Base-by-base conservation (phyloP, 2,888 invertebrate species). In the Ypsolopha scabrella region DNA sequence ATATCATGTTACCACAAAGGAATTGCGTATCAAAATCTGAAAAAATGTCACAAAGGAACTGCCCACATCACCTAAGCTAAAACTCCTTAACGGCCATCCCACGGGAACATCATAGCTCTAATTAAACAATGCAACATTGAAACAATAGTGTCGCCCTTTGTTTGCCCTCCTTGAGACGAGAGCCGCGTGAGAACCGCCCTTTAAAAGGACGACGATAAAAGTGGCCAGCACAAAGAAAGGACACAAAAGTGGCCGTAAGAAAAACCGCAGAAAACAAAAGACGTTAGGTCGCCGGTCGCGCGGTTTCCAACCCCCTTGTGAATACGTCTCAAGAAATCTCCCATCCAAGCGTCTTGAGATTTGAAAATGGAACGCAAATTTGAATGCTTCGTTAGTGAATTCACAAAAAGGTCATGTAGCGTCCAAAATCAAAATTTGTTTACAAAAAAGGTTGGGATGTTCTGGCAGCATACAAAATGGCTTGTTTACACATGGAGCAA, bases 81-180 rank as follows among this genome's bases (percentile, higher is more conserved):
- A 45, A 13, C 14, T 48, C 50, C 49, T 45, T 35, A 52, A 37
- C 24, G 41, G 7, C 51, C 46, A 39, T 53, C 56, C 56, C 58
- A 55, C 51, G 58, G 54, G 56, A 53, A 54, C 48, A 48, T 51
- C 34, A 41, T 33, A n/a, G 39, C 41, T 41, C 43, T 68, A 69
- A 65, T 76, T 67, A 75, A 80, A 82, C 80, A 80, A 68, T 68
- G 38, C 70, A 63, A 64, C 62, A 56, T 55, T 64, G 61, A 69
- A 71, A 75, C 75, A 75, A 77, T 69, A 72, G 62, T 67, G 63
- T 63, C 65, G 64, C 50, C 72, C 43, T 43, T 43, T 74, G 78
- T 77, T 76, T 77, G 73, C 60, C 24, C 66, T 64, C 41, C 52
- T 52, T 49, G 52, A 52, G 52, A 46, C 41, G 49, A 50, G 45